These are phyloP conservation scores for Palythoa heliodiscus DNA, from an alignment of 92 coral and sea anemone genomes.

Conservation along the genomic window DNA sequence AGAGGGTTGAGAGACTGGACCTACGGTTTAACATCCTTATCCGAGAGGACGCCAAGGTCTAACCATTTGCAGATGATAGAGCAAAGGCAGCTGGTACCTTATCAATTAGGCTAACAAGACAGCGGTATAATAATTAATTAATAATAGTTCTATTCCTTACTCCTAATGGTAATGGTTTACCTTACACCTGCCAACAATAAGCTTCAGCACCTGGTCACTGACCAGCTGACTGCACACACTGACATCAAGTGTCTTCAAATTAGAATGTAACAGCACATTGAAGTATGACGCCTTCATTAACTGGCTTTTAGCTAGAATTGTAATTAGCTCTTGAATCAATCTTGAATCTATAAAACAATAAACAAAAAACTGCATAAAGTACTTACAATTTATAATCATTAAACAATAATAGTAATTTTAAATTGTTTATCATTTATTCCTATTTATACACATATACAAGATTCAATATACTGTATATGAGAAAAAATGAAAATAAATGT, in stretches of 20 bases:
- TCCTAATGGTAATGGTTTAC: slow-evolving; percentile 13
- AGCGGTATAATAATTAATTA: too few species aligned
- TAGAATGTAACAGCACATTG: slow-evolving; percentile 66
- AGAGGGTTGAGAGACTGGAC: too few species aligned
- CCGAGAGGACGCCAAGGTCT: too few species aligned
- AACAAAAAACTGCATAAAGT: not conserved
- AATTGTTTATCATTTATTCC: too few species aligned
- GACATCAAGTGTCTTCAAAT: slow-evolving; percentile 64
- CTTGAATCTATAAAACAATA: slow-evolving; percentile 53
- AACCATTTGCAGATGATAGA: too few species aligned
- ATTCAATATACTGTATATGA: too few species aligned
- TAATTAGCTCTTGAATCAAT: slow-evolving; percentile 70
- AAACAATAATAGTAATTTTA: not conserved
- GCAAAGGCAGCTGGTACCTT: too few species aligned
- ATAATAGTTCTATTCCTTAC: not conserved
- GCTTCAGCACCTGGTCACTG: slow-evolving; percentile 57
- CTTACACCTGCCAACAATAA: slow-evolving; percentile 67
- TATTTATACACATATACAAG: too few species aligned
- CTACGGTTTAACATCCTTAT: too few species aligned
- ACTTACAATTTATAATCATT: not conserved
- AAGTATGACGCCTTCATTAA: slow-evolving; percentile 62
- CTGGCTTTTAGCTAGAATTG: slow-evolving; percentile 61
- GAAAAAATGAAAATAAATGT: too few species aligned
- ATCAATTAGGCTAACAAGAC: too few species aligned
- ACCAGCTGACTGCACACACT: slow-evolving; percentile 69